These are phyloP conservation scores for Mionectes olivaceus DNA, from an alignment of 2,797 vertebrate genomes.

Conservation along the genomic window DNA sequence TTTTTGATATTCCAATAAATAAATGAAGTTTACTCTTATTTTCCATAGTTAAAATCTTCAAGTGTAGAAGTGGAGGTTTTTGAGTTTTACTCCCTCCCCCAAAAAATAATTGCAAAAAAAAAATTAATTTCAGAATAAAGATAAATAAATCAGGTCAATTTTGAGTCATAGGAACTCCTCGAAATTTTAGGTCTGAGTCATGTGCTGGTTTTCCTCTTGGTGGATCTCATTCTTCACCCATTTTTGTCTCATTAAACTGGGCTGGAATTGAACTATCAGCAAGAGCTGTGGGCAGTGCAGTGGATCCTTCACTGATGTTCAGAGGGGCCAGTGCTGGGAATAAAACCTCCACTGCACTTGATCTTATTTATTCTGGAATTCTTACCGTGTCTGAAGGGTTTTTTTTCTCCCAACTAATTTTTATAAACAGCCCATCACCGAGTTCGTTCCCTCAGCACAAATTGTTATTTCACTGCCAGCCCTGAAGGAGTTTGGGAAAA, in stretches of 20 bases:
- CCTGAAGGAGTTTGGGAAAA: neutral
- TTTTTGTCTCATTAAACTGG: neutral
- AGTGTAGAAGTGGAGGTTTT: accelerated
- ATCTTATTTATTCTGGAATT: neutral
- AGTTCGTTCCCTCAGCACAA: neutral
- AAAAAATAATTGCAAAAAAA: neutral
- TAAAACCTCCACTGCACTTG: accelerated
- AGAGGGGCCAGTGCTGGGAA: accelerated
- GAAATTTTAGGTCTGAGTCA: neutral
- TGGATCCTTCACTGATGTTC: neutral
- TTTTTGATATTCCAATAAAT: neutral
- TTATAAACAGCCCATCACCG: no score
- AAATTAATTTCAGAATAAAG: neutral
- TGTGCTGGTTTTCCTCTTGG: neutral
- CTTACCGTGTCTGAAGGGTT: neutral
- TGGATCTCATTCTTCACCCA: neutral
- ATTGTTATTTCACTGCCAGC: accelerated
- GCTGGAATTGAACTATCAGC: neutral
- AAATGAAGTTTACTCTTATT: neutral
- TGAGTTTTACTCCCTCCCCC: accelerated
- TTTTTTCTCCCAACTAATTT: accelerated
- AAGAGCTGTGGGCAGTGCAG: neutral
- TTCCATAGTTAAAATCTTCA: neutral
- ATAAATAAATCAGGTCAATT: neutral
- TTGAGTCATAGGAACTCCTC: neutral